A percentile compares a stretch with the other conserved stretches of the same genome.
These are phyloP conservation scores for Philhelius pedissequus DNA, from an alignment of 2,888 invertebrate genomes.

Conservation along the genomic window DNA sequence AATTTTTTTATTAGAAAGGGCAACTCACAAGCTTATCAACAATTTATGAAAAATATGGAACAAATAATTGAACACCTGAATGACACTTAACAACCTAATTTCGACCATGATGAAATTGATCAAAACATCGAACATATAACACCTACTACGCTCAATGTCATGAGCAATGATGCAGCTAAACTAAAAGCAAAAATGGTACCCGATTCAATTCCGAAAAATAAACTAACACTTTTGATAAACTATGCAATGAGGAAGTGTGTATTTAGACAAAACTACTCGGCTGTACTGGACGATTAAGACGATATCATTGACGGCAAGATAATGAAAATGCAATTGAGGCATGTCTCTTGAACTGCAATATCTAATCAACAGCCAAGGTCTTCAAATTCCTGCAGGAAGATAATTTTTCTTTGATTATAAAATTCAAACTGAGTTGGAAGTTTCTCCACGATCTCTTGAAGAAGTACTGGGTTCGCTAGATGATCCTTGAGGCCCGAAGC, in stretches of 20 bases:
- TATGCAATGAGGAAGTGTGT: constrained; percentile 96
- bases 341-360: constrained; percentile 92
- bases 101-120: too few relatives aligned
- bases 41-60: constrained; percentile 95
- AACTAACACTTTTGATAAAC: constrained; percentile 92
- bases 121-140: too few relatives aligned
- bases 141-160: constrained; percentile 90
- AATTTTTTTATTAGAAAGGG: constrained; percentile 79
- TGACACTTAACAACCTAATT: constrained; percentile 88
- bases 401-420: constrained; percentile 96
- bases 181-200: constrained; percentile 94
- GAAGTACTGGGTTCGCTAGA: too few relatives aligned
- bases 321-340: constrained; percentile 96
- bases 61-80: constrained; percentile 95
- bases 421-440: too few relatives aligned
- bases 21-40: constrained; percentile 83
- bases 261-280: constrained; percentile 94
- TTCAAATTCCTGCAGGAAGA: constrained; percentile 98
- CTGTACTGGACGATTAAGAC: constrained; percentile 83
- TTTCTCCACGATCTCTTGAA: too few relatives aligned
- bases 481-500: too few relatives aligned
- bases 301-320: constrained; percentile 78
- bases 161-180: constrained; percentile 97
- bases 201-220: constrained; percentile 95
- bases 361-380: constrained; percentile 94